phyloP scores from a whole-genome alignment of 1,140 invertebrate genomes.

The Cotesia glomerata region DNA sequence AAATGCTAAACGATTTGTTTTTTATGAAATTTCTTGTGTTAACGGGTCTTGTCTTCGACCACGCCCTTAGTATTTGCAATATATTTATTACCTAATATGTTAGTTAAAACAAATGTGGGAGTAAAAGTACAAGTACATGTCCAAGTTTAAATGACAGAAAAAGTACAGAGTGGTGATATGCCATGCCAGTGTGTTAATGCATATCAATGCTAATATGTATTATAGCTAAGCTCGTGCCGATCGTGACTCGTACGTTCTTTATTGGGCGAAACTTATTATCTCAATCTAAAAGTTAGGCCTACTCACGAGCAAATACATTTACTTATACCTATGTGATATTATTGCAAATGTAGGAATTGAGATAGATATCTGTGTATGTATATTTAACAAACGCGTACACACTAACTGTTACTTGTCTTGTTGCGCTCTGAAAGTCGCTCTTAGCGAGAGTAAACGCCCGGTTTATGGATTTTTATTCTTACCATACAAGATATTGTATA shows the following conservation, averaged over 20 bases:
- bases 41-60: background rate
- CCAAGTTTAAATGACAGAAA: background rate
- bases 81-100: too few species aligned
- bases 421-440: slow-evolving; percentile 30
- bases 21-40: background rate
- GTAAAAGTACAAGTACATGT: background rate
- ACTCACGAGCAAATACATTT: background rate
- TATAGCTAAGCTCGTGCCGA: slow-evolving; percentile 11
- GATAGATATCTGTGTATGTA: too few species aligned
- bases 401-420: slow-evolving; percentile 14
- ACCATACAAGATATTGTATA: background rate
- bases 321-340: slow-evolving; percentile 5
- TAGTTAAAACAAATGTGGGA: too few species aligned
- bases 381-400: too few species aligned
- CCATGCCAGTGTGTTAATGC: background rate
- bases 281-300: background rate
- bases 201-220: background rate
- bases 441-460: slow-evolving; percentile 5
- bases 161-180: slow-evolving; percentile 7
- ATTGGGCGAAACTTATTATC: slow-evolving; percentile 14
- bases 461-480: slow-evolving; percentile 3
- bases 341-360: background rate
- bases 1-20: background rate
- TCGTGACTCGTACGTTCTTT: slow-evolving; percentile 21
- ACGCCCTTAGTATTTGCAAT: too few species aligned